Evolutionary conservation across 2,888 invertebrate species (phyloP).

Genomic region (Ormyrus rosae): DNA sequence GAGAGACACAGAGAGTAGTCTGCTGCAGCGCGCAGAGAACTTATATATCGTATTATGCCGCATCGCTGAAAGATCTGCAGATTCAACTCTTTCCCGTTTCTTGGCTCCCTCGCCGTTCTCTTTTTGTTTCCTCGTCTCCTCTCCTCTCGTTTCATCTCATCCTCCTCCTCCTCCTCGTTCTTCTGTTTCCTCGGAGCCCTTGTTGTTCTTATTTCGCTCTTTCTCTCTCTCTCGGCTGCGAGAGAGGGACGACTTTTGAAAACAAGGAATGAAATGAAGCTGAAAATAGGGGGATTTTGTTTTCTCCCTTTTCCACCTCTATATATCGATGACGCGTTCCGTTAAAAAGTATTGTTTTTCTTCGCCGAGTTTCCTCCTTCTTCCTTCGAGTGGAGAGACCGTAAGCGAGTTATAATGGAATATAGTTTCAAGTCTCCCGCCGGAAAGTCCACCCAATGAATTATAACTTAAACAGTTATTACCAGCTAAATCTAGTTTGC

Average conservation of each 20-base stretch:
- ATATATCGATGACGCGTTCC: constrained; percentile 9
- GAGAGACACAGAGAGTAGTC: not conserved
- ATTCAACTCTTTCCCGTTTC: constrained; percentile 51
- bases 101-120: constrained; percentile 20
- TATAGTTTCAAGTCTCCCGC: not conserved
- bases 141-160: not conserved
- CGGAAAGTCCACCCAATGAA: not conserved
- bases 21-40: constrained; percentile 32
- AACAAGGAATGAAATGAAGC: constrained; percentile 33
- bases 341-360: constrained; percentile 27
- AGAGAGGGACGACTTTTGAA: constrained; percentile 23
- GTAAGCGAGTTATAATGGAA: not conserved
- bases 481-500: too few species aligned
- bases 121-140: not conserved
- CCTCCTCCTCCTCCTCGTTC: not conserved
- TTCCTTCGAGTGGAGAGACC: not conserved
- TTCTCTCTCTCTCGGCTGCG: not conserved
- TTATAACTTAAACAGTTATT: not conserved
- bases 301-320: not conserved
- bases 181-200: not conserved
- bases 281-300: constrained; percentile 34
- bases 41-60: constrained; percentile 53
- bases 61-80: constrained; percentile 55
- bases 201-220: constrained; percentile 26
- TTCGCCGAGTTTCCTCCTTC: not conserved